These are phyloP conservation scores for Speoplatyrhinus poulsoni DNA, from an alignment of 2,113 vertebrate genomes.

Conservation along the genomic window DNA sequence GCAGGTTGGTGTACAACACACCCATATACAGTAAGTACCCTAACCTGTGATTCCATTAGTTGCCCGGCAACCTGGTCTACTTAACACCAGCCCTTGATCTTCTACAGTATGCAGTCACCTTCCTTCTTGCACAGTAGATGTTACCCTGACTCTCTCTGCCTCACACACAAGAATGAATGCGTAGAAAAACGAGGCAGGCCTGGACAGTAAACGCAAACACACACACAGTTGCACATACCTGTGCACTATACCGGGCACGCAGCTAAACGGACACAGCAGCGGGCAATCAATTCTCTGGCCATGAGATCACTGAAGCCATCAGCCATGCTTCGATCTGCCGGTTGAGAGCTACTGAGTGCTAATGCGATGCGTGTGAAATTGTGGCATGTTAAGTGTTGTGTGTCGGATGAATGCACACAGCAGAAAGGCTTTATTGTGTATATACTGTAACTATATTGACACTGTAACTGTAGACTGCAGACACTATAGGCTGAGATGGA, in stretches of 20 bases:
- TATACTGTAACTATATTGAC: too few species aligned
- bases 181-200: conserved; percentile 7
- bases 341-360: conserved; percentile 3
- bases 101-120: conserved; percentile 23
- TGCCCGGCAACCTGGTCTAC: conserved; percentile 44
- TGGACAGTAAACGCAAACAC: neutral
- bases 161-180: neutral
- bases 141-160: conserved; percentile 13
- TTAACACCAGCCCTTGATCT: conserved; percentile 52
- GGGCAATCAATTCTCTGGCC: conserved; percentile 9
- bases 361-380: conserved; percentile 13
- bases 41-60: conserved; percentile 48
- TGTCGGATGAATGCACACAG: neutral
- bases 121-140: conserved; percentile 29
- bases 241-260: too few species aligned
- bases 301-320: conserved; percentile 21
- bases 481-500: too few species aligned
- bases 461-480: too few species aligned
- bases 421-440: neutral
- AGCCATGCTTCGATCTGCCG: conserved; percentile 23
- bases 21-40: conserved; percentile 6
- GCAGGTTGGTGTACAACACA: conserved; percentile 9
- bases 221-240: neutral
- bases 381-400: neutral
- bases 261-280: neutral